Conservation (phyloP, 1,140 invertebrate genomes). For the Leptoteleia sp. region DNA sequence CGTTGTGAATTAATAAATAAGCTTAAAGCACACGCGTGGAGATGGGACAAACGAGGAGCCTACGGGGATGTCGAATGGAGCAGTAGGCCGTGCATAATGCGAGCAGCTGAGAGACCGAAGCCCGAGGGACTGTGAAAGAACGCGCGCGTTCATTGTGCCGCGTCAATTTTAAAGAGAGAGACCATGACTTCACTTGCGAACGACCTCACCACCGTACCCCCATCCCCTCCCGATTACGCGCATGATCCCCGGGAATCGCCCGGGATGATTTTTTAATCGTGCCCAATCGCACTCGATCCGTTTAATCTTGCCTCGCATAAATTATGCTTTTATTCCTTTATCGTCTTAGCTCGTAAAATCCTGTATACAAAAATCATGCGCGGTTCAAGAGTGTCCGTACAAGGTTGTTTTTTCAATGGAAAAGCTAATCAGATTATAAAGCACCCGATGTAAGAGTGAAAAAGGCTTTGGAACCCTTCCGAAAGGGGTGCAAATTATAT, state of each 20-base stretch:
- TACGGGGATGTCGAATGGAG: conserved; percentile 73
- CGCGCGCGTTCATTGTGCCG: conserved; percentile 54
- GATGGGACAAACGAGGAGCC: conserved; percentile 64
- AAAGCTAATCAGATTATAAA: too few species aligned
- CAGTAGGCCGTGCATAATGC: conserved; percentile 75
- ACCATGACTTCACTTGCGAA: conserved; percentile 63
- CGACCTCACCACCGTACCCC: conserved; percentile 57
- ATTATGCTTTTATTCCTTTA: not conserved
- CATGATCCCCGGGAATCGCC: not conserved
- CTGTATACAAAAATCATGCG: too few species aligned
- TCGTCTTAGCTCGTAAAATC: not conserved
- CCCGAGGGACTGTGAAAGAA: conserved; percentile 62
- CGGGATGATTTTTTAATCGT: conserved; percentile 7
- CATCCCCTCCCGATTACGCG: conserved; percentile 60
- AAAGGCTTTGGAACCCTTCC: too few species aligned
- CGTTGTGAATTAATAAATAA: conserved; percentile 79
- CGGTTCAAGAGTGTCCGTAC: too few species aligned
- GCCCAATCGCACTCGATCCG: conserved; percentile 8
- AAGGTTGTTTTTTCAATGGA: too few species aligned
- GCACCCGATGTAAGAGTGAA: too few species aligned
- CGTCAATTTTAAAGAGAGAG: conserved; percentile 62
- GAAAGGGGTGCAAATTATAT: too few species aligned
- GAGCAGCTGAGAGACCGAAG: conserved; percentile 73
- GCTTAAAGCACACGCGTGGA: conserved; percentile 67
- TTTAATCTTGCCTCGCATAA: conserved; percentile 1